Evolutionary conservation across 2,888 invertebrate species (phyloP), one percentile per base, ranked within the genome.

Genomic region (Theretra japonica): DNA sequence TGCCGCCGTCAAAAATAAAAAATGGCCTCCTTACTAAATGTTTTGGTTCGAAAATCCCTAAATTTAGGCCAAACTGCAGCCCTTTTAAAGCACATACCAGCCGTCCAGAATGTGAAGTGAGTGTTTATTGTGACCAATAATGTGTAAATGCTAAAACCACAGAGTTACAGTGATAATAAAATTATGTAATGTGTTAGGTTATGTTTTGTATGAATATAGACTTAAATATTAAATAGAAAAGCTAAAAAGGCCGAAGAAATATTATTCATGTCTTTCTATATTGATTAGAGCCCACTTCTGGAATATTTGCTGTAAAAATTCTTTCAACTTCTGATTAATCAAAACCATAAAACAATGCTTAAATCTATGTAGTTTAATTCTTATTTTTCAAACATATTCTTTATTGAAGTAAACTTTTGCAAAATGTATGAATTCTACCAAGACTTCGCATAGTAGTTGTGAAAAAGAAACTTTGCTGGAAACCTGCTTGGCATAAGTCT

Each of bases 21-120:
- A 88, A 94, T 94, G 94, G 91, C 92, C 84, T 92, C 91, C 82
- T 75, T 94, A 48, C 76, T 93, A 70, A 94, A 90, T 92, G 94
- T 95, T 83, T 94, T 96, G 88, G 86, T 96, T 82, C 94, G 95
- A 87, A 96, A 95, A 94, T 91, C 95, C 25, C 77, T 91, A 70
- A 92, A 92, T 86, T 89, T 95, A 75, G 82, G 90, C 69, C 86
- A 88, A 81, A 87, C 88, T 62, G 90, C 89, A 74, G 86, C 86
- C 62, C 83, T 95, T 48, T 81, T 95, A 75, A 93, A 92, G 78
- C 93, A 93, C 88, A 84, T 92, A 77, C 94, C 94, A 68, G 91
- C 94, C 25, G 83, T 94, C 79, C 90, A 93, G 79, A 93, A 93
- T 90, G 90, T 90, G 76, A 95, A 94, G 95, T 95, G 87, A 94